Percentiles rank a stretch among this genome's conserved stretches.
phyloP scores from a whole-genome alignment of 2,888 invertebrate genomes.

The Biston stratarius region DNA sequence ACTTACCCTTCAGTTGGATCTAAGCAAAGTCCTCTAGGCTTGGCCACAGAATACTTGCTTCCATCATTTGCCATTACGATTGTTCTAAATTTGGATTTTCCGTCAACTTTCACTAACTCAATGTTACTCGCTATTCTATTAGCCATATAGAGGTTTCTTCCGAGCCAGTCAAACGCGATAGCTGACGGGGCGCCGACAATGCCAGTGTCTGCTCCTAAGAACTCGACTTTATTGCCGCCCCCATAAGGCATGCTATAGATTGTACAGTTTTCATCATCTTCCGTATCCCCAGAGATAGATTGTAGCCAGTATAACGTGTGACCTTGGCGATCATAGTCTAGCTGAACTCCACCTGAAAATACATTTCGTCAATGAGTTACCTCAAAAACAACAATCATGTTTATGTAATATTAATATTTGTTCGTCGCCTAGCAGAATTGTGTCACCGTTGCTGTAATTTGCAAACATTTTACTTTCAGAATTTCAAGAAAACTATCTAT shows the following conservation, averaged over 20 bases:
- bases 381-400: neutral
- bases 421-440: too few species aligned
- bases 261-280: slow-evolving; percentile 94
- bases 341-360: slow-evolving; percentile 90
- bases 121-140: slow-evolving; percentile 96
- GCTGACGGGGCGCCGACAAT: slow-evolving; percentile 96
- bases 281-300: slow-evolving; percentile 87
- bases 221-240: slow-evolving; percentile 91
- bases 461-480: too few species aligned
- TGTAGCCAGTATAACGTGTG: slow-evolving; percentile 96
- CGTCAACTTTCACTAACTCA: slow-evolving; percentile 94
- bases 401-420: too few species aligned
- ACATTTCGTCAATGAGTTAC: neutral
- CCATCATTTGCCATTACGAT: slow-evolving; percentile 97
- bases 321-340: slow-evolving; percentile 96
- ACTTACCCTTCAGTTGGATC: slow-evolving; percentile 96
- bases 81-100: slow-evolving; percentile 93
- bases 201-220: slow-evolving; percentile 93
- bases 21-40: slow-evolving; percentile 94
- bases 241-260: slow-evolving; percentile 94
- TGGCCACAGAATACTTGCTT: slow-evolving; percentile 93
- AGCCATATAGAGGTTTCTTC: slow-evolving; percentile 97
- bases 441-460: too few species aligned
- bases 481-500: too few species aligned
- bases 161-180: slow-evolving; percentile 98